Conservation (phyloP, 2,888 invertebrate species). For the Endomychus coccineus region DNA sequence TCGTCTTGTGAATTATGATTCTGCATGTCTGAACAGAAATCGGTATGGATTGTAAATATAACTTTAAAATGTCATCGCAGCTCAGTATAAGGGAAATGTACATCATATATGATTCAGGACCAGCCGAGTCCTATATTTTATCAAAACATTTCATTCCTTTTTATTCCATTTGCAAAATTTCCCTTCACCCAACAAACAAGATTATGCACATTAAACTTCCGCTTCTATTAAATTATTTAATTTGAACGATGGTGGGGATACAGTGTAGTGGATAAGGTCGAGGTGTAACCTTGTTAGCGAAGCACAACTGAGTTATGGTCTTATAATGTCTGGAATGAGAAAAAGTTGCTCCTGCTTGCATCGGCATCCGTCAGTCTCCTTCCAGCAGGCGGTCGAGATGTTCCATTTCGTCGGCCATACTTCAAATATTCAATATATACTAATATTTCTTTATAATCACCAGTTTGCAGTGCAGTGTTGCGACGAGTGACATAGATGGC, state of each 20-base stretch:
- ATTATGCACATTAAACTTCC: constrained; percentile 50
- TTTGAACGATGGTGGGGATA: constrained; percentile 40
- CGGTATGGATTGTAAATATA: too few species aligned
- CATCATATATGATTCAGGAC: too few species aligned
- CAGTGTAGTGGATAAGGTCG: constrained; percentile 42
- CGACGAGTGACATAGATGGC: too few species aligned
- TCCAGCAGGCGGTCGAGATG: constrained; percentile 10
- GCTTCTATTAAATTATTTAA: constrained; percentile 49
- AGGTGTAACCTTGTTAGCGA: constrained; percentile 47
- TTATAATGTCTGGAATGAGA: constrained; percentile 44
- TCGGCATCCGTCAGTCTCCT: constrained; percentile 11
- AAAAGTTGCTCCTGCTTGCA: constrained; percentile 37
- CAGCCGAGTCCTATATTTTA: too few species aligned
- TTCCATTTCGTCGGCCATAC: neutral
- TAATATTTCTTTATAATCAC: neutral
- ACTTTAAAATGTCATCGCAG: too few species aligned
- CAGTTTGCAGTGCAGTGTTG: too few species aligned
- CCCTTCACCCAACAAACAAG: constrained; percentile 39
- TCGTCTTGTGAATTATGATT: too few species aligned
- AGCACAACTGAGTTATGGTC: constrained; percentile 44
- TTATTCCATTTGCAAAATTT: too few species aligned
- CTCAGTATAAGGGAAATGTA: too few species aligned
- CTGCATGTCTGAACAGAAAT: too few species aligned
- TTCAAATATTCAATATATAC: neutral
- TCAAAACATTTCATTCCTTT: too few species aligned